Evolutionary conservation across 2,888 invertebrate species (phyloP).

Genomic region (Epirrita christyi): DNA sequence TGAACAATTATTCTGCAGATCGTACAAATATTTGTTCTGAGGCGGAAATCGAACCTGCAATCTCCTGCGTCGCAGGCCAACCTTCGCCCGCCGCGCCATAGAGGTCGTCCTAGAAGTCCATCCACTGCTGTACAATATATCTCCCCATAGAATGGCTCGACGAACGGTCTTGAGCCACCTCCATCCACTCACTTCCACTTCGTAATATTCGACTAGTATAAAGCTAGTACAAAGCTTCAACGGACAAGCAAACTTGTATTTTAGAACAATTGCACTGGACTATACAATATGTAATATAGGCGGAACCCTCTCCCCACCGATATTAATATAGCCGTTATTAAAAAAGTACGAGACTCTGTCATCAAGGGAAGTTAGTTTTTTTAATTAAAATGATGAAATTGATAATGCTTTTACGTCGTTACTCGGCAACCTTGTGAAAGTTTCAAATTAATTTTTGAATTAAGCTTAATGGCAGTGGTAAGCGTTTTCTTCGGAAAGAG

Average conservation of each 20-base stretch:
- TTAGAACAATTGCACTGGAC: background rate
- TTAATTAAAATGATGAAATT: slow-evolving; percentile 86
- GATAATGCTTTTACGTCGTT: slow-evolving; percentile 82
- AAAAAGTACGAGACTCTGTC: slow-evolving; percentile 84
- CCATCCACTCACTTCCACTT: background rate
- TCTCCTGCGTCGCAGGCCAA: too few relatives aligned
- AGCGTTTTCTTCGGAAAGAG: slow-evolving; percentile 80
- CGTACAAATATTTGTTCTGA: too few relatives aligned
- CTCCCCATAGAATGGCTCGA: too few relatives aligned
- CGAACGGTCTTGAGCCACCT: too few relatives aligned
- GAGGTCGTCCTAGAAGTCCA: too few relatives aligned
- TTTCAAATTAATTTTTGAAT: slow-evolving; percentile 85
- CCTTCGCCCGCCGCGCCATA: too few relatives aligned
- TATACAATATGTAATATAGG: slow-evolving; percentile 7
- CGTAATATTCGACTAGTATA: background rate
- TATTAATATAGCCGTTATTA: slow-evolving; percentile 83
- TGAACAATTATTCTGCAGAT: too few relatives aligned
- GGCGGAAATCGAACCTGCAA: too few relatives aligned
- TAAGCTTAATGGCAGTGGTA: slow-evolving; percentile 75
- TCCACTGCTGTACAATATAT: too few relatives aligned
- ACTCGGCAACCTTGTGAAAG: slow-evolving; percentile 80
- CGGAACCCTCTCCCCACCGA: slow-evolving; percentile 49
- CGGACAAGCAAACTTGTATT: background rate
- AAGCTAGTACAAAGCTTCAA: too few relatives aligned
- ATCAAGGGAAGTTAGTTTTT: slow-evolving; percentile 82